These are phyloP conservation scores for Embidobia sp. DNA, from an alignment of 2,888 invertebrate genomes.

Conservation along the genomic window DNA sequence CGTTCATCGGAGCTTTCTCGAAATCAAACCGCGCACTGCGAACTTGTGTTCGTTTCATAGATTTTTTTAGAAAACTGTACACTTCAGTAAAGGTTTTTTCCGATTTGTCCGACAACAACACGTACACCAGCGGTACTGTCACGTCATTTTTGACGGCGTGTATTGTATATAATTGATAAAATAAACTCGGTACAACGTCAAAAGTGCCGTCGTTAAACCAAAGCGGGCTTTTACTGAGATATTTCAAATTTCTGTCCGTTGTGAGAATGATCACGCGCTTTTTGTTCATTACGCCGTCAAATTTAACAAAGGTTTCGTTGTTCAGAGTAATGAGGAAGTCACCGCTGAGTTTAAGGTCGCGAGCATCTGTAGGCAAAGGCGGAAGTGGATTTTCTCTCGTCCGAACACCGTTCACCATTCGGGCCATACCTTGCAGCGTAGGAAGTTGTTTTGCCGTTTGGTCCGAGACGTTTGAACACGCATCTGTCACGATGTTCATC, in stretches of 20 bases:
- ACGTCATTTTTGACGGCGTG: neutral
- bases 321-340: neutral
- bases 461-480: neutral
- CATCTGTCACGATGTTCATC: slow-evolving; percentile 2
- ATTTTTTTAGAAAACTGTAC: neutral
- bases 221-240: neutral
- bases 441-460: slow-evolving; percentile 8
- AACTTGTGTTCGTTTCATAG: neutral
- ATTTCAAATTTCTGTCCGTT: slow-evolving; percentile 2
- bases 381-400: neutral
- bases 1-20: slow-evolving; percentile 14
- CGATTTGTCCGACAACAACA: slow-evolving; percentile 4
- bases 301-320: neutral
- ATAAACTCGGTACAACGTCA: slow-evolving; percentile 2
- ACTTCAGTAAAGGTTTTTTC: slow-evolving; percentile 7
- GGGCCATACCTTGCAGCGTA: neutral
- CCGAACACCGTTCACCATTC: neutral
- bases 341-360: neutral
- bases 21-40: neutral
- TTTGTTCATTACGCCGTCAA: neutral
- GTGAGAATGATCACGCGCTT: neutral
- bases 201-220: slow-evolving; percentile 18
- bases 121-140: neutral
- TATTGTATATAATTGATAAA: slow-evolving; percentile 24
- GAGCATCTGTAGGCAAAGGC: neutral